Conservation (phyloP, 1,140 invertebrate genomes). For the Pogonognathellus flavescens region DNA sequence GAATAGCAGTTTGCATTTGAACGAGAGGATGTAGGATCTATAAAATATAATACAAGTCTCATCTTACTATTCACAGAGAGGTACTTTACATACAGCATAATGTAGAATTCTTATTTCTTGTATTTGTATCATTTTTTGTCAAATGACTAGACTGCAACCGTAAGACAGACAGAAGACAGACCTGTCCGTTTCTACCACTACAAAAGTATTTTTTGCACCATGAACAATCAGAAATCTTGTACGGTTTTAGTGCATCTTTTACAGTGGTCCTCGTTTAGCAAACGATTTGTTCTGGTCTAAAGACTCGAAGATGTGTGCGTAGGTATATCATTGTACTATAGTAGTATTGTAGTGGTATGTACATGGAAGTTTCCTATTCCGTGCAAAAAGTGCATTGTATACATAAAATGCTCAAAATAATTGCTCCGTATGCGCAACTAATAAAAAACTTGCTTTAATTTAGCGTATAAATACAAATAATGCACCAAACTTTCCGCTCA, state of each 20-base stretch:
- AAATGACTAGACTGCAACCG: not conserved
- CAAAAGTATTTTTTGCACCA: constrained; percentile 23
- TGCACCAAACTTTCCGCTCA: too few relatives aligned
- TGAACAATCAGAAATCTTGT: constrained; percentile 18
- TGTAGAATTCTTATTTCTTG: not conserved
- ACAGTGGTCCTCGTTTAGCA: constrained; percentile 51
- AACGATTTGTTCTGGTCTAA: constrained; percentile 52
- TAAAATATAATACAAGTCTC: too few relatives aligned
- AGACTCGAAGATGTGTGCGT: constrained; percentile 17
- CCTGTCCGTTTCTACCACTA: not conserved
- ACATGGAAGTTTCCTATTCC: not conserved
- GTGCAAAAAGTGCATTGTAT: not conserved
- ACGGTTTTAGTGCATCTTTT: not conserved
- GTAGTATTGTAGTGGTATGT: not conserved
- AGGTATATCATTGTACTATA: not conserved
- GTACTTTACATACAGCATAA: too few relatives aligned
- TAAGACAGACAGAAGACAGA: too few relatives aligned
- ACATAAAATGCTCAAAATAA: not conserved
- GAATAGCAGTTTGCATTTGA: too few relatives aligned
- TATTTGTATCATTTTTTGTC: not conserved
- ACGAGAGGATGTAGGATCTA: too few relatives aligned
- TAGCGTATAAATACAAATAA: too few relatives aligned
- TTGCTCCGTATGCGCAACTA: too few relatives aligned
- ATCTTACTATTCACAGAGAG: too few relatives aligned
- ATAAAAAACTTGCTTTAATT: too few relatives aligned